Evolutionary conservation across 2,888 invertebrate species (phyloP).

Genomic region (Anoplius nigerrimus): DNA sequence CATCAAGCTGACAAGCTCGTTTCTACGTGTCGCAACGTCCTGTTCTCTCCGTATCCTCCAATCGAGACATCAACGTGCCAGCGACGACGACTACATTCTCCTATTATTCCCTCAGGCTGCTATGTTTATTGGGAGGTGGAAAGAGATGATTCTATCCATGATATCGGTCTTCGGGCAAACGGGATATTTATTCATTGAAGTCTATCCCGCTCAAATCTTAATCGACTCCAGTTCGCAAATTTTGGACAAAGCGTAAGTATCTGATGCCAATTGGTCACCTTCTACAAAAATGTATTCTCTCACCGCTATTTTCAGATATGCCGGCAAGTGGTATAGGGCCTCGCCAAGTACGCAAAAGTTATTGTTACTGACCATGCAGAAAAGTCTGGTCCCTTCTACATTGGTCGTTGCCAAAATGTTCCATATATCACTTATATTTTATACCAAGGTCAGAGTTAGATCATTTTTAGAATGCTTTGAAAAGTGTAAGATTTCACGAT

Average conservation of each 20-base stretch:
- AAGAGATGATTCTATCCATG: background rate
- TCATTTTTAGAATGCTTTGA: background rate
- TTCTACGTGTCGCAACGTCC: no score
- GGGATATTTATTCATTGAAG: background rate
- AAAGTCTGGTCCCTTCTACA: background rate
- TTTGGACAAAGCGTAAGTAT: background rate
- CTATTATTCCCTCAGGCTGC: background rate
- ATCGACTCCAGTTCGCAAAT: background rate
- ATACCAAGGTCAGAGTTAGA: background rate
- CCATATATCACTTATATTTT: background rate
- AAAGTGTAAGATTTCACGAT: background rate
- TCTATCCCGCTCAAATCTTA: background rate
- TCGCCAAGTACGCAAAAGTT: background rate
- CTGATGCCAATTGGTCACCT: background rate
- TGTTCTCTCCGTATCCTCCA: no score
- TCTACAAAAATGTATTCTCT: background rate
- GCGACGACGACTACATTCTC: no score
- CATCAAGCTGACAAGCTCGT: no score
- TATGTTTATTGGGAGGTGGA: background rate
- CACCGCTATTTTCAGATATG: constrained; percentile 1
- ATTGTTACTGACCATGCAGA: background rate
- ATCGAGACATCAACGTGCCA: no score
- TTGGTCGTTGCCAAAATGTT: background rate
- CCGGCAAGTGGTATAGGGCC: background rate
- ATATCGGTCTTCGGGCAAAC: background rate